Conservation (phyloP, 2,113 vertebrate species). For the Anarrhichthys ocellatus region DNA sequence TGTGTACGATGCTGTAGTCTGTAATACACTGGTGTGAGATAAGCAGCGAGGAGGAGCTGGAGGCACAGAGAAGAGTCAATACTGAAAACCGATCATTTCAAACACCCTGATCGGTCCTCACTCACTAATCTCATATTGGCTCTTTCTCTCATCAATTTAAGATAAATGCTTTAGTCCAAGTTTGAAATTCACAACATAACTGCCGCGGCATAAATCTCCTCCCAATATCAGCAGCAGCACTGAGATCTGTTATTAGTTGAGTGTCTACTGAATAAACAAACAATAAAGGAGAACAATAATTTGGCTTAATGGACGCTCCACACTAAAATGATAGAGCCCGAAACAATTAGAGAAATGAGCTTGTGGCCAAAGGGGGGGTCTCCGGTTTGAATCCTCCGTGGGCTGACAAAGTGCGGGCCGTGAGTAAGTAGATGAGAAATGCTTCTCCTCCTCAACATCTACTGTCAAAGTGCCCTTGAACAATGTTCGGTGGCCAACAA, state of each 20-base stretch:
- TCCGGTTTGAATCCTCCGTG: slow-evolving; percentile 57
- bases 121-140: background rate
- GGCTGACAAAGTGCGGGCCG: slow-evolving; percentile 35
- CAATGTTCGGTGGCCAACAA: slow-evolving; percentile 77
- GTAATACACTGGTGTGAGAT: background rate
- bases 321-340: slow-evolving; percentile 54
- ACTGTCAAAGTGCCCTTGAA: slow-evolving; percentile 80
- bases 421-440: slow-evolving; percentile 72
- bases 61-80: background rate
- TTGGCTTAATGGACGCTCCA: slow-evolving; percentile 52
- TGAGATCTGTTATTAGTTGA: slow-evolving; percentile 43
- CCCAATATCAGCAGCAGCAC: slow-evolving; percentile 17
- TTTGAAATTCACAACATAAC: slow-evolving; percentile 35
- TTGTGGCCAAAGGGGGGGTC: slow-evolving; percentile 54
- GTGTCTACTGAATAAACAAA: slow-evolving; percentile 64
- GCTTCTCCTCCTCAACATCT: slow-evolving; percentile 71
- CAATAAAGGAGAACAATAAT: slow-evolving; percentile 56
- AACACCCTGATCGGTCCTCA: slow-evolving; percentile 8
- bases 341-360: slow-evolving; percentile 71
- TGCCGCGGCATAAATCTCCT: slow-evolving; percentile 43
- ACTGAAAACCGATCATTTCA: slow-evolving; percentile 14
- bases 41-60: slow-evolving; percentile 15
- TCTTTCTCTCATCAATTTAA: slow-evolving; percentile 23
- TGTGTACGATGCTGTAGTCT: background rate
- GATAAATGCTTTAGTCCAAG: slow-evolving; percentile 24